Conservation (phyloP, 2,113 vertebrate genomes). For the Chamaea fasciata region DNA sequence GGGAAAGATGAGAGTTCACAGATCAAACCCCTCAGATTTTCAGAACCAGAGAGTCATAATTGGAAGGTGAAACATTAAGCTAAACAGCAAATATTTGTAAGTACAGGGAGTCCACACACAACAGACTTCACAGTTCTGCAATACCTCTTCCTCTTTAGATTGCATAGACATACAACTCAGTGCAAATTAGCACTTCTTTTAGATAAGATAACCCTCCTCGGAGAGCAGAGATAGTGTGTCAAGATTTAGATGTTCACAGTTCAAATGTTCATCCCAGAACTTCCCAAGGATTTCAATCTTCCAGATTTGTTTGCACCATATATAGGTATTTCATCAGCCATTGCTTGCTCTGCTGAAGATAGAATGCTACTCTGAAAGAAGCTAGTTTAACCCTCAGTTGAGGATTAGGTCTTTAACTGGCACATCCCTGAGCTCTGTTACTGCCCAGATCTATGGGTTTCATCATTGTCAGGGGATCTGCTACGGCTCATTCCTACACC, state of each 20-base stretch:
- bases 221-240: background rate
- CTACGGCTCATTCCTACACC: background rate
- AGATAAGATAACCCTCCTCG: slow-evolving; percentile 28
- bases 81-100: background rate
- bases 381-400: background rate
- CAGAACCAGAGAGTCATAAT: background rate
- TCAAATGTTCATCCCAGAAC: background rate
- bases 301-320: background rate
- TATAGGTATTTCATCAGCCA: background rate
- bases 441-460: background rate
- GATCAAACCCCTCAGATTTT: background rate
- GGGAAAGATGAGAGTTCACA: background rate
- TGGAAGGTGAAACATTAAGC: background rate
- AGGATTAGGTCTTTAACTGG: background rate
- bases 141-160: slow-evolving; percentile 28
- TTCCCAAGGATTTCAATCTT: background rate
- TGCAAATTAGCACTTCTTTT: slow-evolving; percentile 17
- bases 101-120: background rate
- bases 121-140: background rate
- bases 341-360: background rate
- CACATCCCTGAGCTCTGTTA: background rate
- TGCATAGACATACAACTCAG: background rate
- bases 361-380: background rate
- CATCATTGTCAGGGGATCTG: background rate
- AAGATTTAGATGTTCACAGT: background rate